Evolutionary conservation across 2,888 invertebrate genomes (phyloP).

Genomic region (Platypus cylindrus): DNA sequence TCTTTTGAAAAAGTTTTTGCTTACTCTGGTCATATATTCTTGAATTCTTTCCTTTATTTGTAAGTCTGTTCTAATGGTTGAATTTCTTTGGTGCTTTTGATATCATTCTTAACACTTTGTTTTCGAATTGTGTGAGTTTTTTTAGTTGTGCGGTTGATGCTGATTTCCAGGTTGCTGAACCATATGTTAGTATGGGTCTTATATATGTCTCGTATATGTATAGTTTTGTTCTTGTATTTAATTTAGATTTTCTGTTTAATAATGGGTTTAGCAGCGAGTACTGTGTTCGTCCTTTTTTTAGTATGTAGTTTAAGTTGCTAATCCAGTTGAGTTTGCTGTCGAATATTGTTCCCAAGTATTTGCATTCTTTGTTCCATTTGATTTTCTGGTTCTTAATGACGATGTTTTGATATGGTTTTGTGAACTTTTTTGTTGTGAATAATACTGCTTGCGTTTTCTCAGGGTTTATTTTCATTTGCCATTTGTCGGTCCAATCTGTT

Average conservation of each 20-base stretch:
- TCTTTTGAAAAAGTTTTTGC: too few relatives aligned
- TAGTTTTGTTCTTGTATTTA: neutral
- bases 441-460: conserved; percentile 1
- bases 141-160: neutral
- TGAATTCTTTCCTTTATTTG: neutral
- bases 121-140: neutral
- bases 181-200: neutral
- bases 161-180: neutral
- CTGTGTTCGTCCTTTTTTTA: neutral
- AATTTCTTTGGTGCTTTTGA: neutral
- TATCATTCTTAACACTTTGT: neutral
- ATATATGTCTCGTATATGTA: neutral
- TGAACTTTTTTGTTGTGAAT: neutral
- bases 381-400: neutral
- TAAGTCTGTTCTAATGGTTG: neutral
- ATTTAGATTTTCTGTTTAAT: neutral
- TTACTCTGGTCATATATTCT: neutral
- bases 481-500: conserved; percentile 1
- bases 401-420: neutral
- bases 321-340: conserved; percentile 1
- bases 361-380: neutral
- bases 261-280: too few relatives aligned
- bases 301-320: too few relatives aligned
- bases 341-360: neutral
- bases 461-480: conserved; percentile 3